phyloP scores from a whole-genome alignment of 1,140 invertebrate genomes.

The Drosophila funebris region DNA sequence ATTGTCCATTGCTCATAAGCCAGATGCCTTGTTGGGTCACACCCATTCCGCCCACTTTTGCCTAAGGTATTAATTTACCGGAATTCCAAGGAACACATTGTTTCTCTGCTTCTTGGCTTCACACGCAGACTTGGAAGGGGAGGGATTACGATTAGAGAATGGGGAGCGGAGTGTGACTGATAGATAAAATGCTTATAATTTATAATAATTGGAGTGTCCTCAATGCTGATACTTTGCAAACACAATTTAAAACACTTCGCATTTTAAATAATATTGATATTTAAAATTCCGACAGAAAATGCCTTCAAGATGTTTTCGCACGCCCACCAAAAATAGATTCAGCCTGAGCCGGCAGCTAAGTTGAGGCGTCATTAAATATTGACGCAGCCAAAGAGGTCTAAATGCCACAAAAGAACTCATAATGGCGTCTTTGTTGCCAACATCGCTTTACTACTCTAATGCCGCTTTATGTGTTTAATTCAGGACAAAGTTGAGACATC shows the following conservation, averaged over 20 bases:
- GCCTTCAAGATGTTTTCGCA: slow-evolving; percentile 15
- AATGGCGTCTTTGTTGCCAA: slow-evolving; percentile 70
- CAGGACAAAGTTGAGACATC: slow-evolving; percentile 31
- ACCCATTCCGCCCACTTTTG: slow-evolving; percentile 30
- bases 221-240: slow-evolving; percentile 16
- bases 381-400: slow-evolving; percentile 72
- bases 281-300: slow-evolving; percentile 28
- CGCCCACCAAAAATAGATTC: background rate
- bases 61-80: slow-evolving; percentile 62
- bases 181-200: slow-evolving; percentile 50
- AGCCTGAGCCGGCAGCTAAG: slow-evolving; percentile 26
- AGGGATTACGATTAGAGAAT: slow-evolving; percentile 7
- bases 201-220: slow-evolving; percentile 43
- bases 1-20: slow-evolving; percentile 34
- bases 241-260: slow-evolving; percentile 18
- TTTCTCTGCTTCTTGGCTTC: slow-evolving; percentile 41
- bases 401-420: slow-evolving; percentile 81
- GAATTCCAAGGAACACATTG: slow-evolving; percentile 61
- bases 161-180: background rate
- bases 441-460: slow-evolving; percentile 63
- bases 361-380: slow-evolving; percentile 72
- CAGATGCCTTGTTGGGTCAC: slow-evolving; percentile 38
- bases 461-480: slow-evolving; percentile 77
- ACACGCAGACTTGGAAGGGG: background rate
- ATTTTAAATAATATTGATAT: slow-evolving; percentile 34